Base-by-base conservation (phyloP, 2,888 invertebrate genomes). In the Epirrita christyi region DNA sequence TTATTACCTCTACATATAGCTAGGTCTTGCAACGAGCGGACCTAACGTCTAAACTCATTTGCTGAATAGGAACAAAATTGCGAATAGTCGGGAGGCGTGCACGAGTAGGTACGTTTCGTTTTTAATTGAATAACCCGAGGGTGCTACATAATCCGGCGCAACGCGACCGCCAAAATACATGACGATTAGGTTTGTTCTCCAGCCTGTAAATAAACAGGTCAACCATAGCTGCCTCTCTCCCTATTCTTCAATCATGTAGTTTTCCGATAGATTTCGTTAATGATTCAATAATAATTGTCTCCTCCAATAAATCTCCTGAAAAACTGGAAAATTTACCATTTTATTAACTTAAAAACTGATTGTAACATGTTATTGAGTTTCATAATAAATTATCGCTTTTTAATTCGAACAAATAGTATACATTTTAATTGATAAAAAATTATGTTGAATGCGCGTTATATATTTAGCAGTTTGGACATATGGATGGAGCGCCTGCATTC, bases 111-210 rank as follows among this genome's bases (percentile, higher is more conserved):
- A 76, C 77, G 73, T 81, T 80, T 79, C 75, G 74, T 78, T 84
- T 83, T 84, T 85, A 86, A 86, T 85, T 85, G 85, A 84, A 83
- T 85, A 84, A 85, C 80, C 80, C 73, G 80, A 78, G 84, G 81
- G 84, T 76, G 81, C 81, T 78, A 76, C 75, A 76, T 84, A 84
- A 84, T 84, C 80, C 83, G 72, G 70, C 70, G 69, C 75, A 72
- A 78, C 75, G 72, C 72, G 75, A 73, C 76, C 81, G 72, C 76
- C 76, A 63, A 78, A 81, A 78, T 77, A 80, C 80, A 72, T 78
- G 73, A 76, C 71, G 70, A 69, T 80, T 83, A 80, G 78, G 7
- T 78, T 82, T 82, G 83, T 78, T 77, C 79, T 61, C 66, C 67
- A 72, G 66, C 71, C 64, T 67, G 73, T 74, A 69, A 56, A 72